Base-by-base conservation (phyloP, 2,797 vertebrate species). In the Melanotaenia nigrans region DNA sequence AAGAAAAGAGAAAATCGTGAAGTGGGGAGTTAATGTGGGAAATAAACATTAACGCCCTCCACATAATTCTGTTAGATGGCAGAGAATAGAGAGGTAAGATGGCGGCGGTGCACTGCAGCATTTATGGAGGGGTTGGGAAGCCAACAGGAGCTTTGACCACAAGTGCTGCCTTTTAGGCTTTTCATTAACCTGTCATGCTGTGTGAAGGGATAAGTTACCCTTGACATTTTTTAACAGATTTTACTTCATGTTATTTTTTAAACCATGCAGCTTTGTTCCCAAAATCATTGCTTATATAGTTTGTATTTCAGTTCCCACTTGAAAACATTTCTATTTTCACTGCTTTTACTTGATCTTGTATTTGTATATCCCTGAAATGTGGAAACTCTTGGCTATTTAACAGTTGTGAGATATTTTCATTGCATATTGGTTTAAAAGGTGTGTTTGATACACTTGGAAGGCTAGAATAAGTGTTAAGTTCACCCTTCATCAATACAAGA, bases 91-190 rank as follows among this genome's bases (percentile, higher is more conserved):
- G 92, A 87, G 93, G 93, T 94, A 98, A 98, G 95, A 98, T 97
- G 96, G 96, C 96, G 96, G 94, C 96, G 95, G 95, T 96, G 96
- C 95, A 96, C 95, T 96, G 96, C 96, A 96, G 96, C 92, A 93
- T 90, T 93, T 87, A 85, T 65, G 22, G 62, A 83, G 84, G 47
- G 70, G 56, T 84, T 76, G 71, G 78, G 74, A 84, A 89, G 73
- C 81, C 62, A 72, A 71, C 79, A 77, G 81, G 66, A 87, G 79
- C 68, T 71, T 22, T 56, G 36, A 14, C 59, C 10, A 0, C 49
- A 71, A 77, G 64, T 82, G 77, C 78, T 77, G 25, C 79, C 33
- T 67, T n/a, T 63, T 14, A 4, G 16, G 12, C 22, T 49, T 5
- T 22, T 54, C 10, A 30, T 22, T 10, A 56, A 56, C 28, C 53